A percentile compares a stretch with the other conserved stretches of the same genome.
These are phyloP conservation scores for Ectemnius lituratus DNA, from an alignment of 2,888 invertebrate species.

Conservation along the genomic window DNA sequence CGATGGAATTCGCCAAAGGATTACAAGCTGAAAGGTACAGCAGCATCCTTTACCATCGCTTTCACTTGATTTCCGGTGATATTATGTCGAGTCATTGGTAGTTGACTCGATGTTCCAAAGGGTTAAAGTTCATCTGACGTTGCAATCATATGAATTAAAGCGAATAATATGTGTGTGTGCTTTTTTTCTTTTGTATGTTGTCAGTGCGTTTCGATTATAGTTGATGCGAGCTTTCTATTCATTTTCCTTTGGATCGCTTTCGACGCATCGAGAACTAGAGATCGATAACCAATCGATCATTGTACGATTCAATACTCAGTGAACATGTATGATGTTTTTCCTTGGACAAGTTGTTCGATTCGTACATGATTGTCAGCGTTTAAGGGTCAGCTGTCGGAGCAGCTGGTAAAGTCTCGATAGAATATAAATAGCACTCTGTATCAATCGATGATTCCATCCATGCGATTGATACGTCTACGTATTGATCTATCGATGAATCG, in stretches of 20 bases:
- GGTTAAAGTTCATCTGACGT: not conserved
- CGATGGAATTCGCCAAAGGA: too few relatives aligned
- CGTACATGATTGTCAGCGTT: slow-evolving; percentile 12
- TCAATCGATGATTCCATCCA: slow-evolving; percentile 8
- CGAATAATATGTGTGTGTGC: not conserved
- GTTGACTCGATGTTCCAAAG: not conserved
- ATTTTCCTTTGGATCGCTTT: slow-evolving; percentile 17
- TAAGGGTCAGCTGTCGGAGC: slow-evolving; percentile 40
- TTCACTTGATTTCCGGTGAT: slow-evolving; percentile 28
- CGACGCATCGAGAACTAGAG: slow-evolving; percentile 23
- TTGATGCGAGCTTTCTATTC: slow-evolving; percentile 6
- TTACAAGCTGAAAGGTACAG: not conserved
- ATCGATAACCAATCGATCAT: slow-evolving; percentile 50
- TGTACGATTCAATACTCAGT: not conserved
- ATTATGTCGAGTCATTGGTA: not conserved
- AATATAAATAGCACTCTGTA: too few relatives aligned
- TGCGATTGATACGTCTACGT: too few relatives aligned
- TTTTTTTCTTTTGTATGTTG: too few relatives aligned
- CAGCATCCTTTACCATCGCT: slow-evolving; percentile 21
- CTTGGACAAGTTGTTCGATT: slow-evolving; percentile 10
- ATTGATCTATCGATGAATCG: not conserved
- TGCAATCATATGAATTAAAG: not conserved
- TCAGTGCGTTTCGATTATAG: not conserved
- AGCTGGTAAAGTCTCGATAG: slow-evolving; percentile 19
- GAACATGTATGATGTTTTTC: slow-evolving; percentile 14